phyloP scores from a whole-genome alignment of 2,797 vertebrate genomes.

The Alouatta caraya region DNA sequence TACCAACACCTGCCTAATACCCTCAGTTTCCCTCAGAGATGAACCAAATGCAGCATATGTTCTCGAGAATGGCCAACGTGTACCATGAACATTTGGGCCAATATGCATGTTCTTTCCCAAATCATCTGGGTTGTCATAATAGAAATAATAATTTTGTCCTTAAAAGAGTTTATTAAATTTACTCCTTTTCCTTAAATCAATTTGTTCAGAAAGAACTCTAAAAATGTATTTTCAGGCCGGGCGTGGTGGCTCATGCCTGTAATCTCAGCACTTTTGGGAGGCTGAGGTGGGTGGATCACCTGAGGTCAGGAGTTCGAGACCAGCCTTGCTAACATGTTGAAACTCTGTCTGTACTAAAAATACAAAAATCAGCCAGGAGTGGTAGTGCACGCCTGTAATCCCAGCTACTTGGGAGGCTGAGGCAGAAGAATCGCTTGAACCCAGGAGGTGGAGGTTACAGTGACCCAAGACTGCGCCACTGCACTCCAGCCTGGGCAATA shows the following conservation, averaged over 20 bases:
- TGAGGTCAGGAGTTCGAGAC: background rate
- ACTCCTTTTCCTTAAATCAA: background rate
- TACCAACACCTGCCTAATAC: background rate
- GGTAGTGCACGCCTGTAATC: background rate
- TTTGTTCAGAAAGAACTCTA: conserved; percentile 14
- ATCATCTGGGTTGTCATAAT: background rate
- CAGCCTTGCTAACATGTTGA: background rate
- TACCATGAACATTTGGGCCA: background rate
- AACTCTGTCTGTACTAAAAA: background rate
- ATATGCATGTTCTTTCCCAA: background rate
- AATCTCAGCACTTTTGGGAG: background rate
- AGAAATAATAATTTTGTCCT: background rate
- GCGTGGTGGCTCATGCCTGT: background rate
- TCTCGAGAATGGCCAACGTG: background rate
- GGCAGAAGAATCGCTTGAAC: background rate
- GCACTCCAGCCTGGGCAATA: background rate
- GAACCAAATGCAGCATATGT: background rate
- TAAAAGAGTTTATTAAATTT: background rate
- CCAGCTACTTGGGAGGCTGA: background rate
- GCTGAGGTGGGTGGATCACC: background rate
- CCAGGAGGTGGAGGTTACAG: background rate
- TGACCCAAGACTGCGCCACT: background rate
- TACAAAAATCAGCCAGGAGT: background rate
- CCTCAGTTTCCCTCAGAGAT: background rate
- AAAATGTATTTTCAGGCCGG: background rate